These are phyloP conservation scores for Lomographa bimaculata DNA, from an alignment of 2,888 invertebrate genomes.

Conservation along the genomic window DNA sequence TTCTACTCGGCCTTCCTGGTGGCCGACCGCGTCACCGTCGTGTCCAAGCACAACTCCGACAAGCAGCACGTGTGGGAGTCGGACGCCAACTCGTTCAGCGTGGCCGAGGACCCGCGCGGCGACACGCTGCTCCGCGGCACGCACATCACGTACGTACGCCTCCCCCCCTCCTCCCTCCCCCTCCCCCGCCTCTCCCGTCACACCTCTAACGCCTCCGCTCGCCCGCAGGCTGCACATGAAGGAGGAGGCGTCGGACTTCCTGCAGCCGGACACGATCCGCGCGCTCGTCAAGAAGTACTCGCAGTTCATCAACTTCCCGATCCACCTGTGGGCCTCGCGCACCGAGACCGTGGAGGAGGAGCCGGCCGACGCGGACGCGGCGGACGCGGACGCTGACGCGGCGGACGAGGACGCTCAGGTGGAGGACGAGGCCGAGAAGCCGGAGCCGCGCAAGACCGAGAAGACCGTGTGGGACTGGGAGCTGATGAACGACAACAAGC, in stretches of 20 bases:
- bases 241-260: slow-evolving; percentile 98
- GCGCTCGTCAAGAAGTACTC: slow-evolving; percentile 98
- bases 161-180: background rate
- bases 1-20: slow-evolving; percentile 99
- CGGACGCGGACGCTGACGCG: slow-evolving; percentile 52
- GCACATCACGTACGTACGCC: slow-evolving; percentile 86
- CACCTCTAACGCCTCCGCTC: slow-evolving; percentile 34
- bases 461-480: slow-evolving; percentile 99
- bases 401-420: slow-evolving; percentile 83
- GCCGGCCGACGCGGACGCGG: slow-evolving; percentile 20
- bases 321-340: slow-evolving; percentile 94
- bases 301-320: slow-evolving; percentile 99
- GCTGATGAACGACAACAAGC: slow-evolving; percentile 97
- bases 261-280: slow-evolving; percentile 95
- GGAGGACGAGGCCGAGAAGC: slow-evolving; percentile 87
- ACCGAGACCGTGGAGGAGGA: slow-evolving; percentile 42
- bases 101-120: slow-evolving; percentile 97
- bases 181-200: slow-evolving; percentile 86
- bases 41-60: slow-evolving; percentile 97
- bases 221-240: slow-evolving; percentile 92
- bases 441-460: slow-evolving; percentile 89
- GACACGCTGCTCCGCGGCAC: slow-evolving; percentile 95
- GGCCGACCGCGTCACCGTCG: slow-evolving; percentile 97
- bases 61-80: slow-evolving; percentile 99
- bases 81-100: slow-evolving; percentile 94